Evolutionary conservation across 2,888 invertebrate genomes (phyloP), one percentile per base, ranked within the genome.

Genomic region (Melanostoma scalare): DNA sequence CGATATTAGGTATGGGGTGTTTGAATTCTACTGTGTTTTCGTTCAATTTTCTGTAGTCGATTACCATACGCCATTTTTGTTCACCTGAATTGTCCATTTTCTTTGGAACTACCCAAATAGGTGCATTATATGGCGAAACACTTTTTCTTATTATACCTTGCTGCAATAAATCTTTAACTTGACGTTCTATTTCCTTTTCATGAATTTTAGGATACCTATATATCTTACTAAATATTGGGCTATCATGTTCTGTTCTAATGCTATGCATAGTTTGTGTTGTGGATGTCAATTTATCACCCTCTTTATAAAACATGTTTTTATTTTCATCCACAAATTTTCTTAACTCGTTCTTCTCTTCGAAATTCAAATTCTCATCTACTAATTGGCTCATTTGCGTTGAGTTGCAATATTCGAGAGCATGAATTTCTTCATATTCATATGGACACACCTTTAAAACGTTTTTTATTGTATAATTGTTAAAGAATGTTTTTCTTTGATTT

Each of bases 1-100:
- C 61, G 8, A 69, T 84, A 30, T 84, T 67, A 9, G 78, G 71
- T n/a, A 81, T 76, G 2, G 76, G 73, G 44, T 72, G 61, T 35
- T 36, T 46, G 42, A 74, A 75, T 5, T 56, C 65, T 38, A 56
- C 30, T 10, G 50, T 31, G 42, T 44, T 10, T 33, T 52, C 52
- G n/a, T 35, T 52, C 9, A 33, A n/a, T 31, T 52, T 52, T 20
- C 20, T 20, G 20, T 20, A 20, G 20, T 20, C 20, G 20, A 20
- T 20, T 20, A 20, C 20, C 20, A 20, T 20, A 20, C 20, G 20
- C 20, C 20, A 20, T 20, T 20, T 20, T 20, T 20, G 20, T 20
- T 20, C 20, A 1, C 20, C 20, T 20, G 20, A 48, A n/a, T 48
- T 20, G 20, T 48, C 48, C 20, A 30, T 48, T 48, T 48, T 48